phyloP scores from a whole-genome alignment of 2,888 invertebrate genomes.

The Drosophila parthenogenetica region DNA sequence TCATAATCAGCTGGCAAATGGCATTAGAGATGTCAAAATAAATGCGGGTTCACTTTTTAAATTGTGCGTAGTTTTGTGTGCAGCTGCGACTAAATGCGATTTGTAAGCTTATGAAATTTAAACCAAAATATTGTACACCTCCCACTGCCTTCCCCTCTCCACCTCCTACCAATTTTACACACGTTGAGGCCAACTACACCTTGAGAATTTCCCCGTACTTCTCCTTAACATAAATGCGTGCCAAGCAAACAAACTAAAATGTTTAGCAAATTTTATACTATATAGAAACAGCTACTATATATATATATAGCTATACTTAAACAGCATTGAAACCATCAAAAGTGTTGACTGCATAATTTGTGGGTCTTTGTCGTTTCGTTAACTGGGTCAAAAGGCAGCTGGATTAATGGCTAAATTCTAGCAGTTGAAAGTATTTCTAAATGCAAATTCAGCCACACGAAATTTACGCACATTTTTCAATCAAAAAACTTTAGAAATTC shows the following conservation, averaged over 20 bases:
- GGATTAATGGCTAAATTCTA: slow-evolving; percentile 44
- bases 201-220: slow-evolving; percentile 55
- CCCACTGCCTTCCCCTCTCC: not conserved
- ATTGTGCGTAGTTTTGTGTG: slow-evolving; percentile 19
- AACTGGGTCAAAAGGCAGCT: slow-evolving; percentile 44
- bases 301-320: slow-evolving; percentile 18
- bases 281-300: slow-evolving; percentile 1
- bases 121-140: slow-evolving; percentile 11
- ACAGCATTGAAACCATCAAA: slow-evolving; percentile 19
- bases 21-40: slow-evolving; percentile 53
- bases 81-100: slow-evolving; percentile 56
- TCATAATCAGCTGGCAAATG: slow-evolving; percentile 53
- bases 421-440: slow-evolving; percentile 26
- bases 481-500: slow-evolving; percentile 46
- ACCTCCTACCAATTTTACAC: slow-evolving; percentile 23
- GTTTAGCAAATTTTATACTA: slow-evolving; percentile 4
- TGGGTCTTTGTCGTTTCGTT: slow-evolving; percentile 46
- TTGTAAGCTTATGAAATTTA: slow-evolving; percentile 47
- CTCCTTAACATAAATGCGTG: slow-evolving; percentile 59
- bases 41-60: slow-evolving; percentile 36
- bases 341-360: slow-evolving; percentile 60
- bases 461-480: slow-evolving; percentile 22
- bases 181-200: slow-evolving; percentile 46
- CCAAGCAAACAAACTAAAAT: slow-evolving; percentile 53
- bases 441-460: slow-evolving; percentile 42